Evolutionary conservation across 1,140 invertebrate genomes (phyloP).

Genomic region (Aphidius gifuensis): DNA sequence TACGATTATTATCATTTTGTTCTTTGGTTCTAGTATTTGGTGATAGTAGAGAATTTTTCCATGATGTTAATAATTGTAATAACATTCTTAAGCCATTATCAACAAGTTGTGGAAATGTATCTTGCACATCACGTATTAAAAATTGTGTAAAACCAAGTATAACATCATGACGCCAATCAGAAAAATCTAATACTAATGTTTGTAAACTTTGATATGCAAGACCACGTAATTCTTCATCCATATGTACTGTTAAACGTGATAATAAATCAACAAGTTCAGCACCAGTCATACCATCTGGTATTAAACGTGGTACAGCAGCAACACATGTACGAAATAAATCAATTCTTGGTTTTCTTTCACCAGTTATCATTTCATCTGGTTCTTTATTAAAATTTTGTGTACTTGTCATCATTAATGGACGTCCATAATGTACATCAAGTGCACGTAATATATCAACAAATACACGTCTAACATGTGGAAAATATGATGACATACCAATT

Average conservation of each 20-base stretch:
- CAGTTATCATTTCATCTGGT: conserved; percentile 92
- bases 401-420: conserved; percentile 93
- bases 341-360: conserved; percentile 96
- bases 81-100: conserved; percentile 94
- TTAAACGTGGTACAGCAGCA: conserved; percentile 93
- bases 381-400: conserved; percentile 95
- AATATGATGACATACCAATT: conserved; percentile 96
- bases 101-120: conserved; percentile 83
- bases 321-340: conserved; percentile 98
- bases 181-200: conserved; percentile 92
- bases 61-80: conserved; percentile 86
- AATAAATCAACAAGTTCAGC: conserved; percentile 92
- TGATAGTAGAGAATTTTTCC: conserved; percentile 75
- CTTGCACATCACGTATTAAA: conserved; percentile 86
- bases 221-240: conserved; percentile 85
- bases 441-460: conserved; percentile 95
- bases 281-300: conserved; percentile 95
- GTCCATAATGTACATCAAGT: conserved; percentile 93
- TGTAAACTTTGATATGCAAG: conserved; percentile 95
- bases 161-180: conserved; percentile 96
- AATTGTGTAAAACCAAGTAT: conserved; percentile 92
- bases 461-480: conserved; percentile 90
- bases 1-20: conserved; percentile 39
- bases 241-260: conserved; percentile 85
- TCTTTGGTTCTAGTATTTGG: conserved; percentile 48